Evolutionary conservation across 2,113 vertebrate species (phyloP), one percentile per base, ranked within the genome.

Genomic region (Corapipo altera): DNA sequence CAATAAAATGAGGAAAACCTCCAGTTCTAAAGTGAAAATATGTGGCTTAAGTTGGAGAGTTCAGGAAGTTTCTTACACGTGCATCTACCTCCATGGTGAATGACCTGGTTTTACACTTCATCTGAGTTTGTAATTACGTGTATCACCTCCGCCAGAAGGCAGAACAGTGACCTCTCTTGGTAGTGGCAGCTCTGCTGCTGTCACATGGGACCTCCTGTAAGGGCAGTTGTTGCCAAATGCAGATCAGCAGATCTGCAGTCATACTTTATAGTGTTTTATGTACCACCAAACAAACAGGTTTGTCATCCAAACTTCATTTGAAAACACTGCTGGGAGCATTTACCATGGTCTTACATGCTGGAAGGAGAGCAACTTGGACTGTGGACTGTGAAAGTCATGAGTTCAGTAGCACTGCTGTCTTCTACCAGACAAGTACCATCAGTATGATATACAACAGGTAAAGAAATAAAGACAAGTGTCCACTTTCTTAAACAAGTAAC

Each of bases 11-110:
- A 28, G 3, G n/a, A 69, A 64, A 82, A 19, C 16, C 16, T 88
- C n/a, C 12, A 30, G 7, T 85, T 82, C 44, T 33, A 8, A 91
- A 70, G 32, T 51, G 78, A 87, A 74, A 81, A 80, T 58, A 55
- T 0, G 1, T 44, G 32, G 7, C 64, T 58, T 43, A 35, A 58
- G 15, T 59, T 44, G 55, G 23, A 74, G 8, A 23, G 30, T 58
- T 91, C 57, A 41, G 33, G 23, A 80, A 35, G 6, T 73, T 70
- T 55, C 20, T 32, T 76, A 28, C 2, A 11, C 4, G 5, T 12
- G 21, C n/a, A 43, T 7, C 11, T 0, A 1, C 1, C 7, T 77
- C 28, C 21, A 7, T 26, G 44, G 65, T 3, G 11, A 58, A 24
- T 10, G 5, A 37, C 22, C 26, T 52, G 13, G 41, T 62, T 71